Percentiles rank a stretch among this genome's conserved stretches.
Conservation (phyloP, 2,113 vertebrate species). For the Emydura subglobosa region DNA sequence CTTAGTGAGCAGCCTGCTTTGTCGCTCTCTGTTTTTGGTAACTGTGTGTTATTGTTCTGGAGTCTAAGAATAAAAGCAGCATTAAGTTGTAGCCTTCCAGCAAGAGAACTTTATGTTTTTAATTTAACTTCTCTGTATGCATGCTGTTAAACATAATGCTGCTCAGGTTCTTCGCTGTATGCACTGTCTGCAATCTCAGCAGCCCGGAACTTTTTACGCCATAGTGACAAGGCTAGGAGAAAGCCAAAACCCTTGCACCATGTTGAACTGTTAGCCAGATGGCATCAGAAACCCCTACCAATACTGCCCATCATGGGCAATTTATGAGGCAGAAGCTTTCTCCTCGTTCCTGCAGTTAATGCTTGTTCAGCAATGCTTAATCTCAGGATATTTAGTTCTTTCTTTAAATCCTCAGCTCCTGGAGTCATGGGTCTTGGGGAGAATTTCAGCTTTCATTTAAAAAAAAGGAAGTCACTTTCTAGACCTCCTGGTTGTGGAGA, state of each 20-base stretch:
- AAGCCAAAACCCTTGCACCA: not conserved
- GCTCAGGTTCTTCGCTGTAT: too few species aligned
- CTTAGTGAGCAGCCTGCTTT: not conserved
- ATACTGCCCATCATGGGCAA: not conserved
- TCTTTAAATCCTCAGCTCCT: not conserved
- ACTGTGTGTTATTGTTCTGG: not conserved
- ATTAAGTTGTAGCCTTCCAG: not conserved
- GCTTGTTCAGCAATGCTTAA: not conserved
- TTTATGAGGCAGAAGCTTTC: not conserved
- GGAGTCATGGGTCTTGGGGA: not conserved
- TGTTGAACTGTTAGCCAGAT: not conserved
- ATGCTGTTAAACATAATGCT: not conserved
- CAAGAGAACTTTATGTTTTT: not conserved
- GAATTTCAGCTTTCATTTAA: not conserved
- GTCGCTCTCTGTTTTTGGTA: not conserved
- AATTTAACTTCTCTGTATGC: not conserved
- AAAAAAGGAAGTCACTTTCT: not conserved
- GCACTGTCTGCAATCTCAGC: not conserved
- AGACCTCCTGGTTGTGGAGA: not conserved
- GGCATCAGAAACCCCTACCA: not conserved
- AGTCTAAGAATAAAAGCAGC: not conserved
- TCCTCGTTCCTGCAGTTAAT: not conserved
- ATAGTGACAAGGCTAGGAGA: not conserved
- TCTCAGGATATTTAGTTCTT: not conserved
- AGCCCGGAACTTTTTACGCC: not conserved